Conservation (phyloP, 2,113 vertebrate species). For the Gorsachius goisagi region DNA sequence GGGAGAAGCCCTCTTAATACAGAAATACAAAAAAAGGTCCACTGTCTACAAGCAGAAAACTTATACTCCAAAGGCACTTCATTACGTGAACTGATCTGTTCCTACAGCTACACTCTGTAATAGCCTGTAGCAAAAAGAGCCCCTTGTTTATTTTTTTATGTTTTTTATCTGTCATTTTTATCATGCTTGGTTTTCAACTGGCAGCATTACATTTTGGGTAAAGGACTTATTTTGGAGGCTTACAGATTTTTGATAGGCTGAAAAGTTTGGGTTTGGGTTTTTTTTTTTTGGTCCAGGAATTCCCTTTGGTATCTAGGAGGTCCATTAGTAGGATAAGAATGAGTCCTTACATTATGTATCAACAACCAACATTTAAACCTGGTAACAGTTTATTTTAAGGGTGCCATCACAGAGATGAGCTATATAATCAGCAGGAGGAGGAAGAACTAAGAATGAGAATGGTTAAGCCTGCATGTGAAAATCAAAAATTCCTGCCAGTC, state of each 20-base stretch:
- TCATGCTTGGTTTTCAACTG: neutral
- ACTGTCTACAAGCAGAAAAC: neutral
- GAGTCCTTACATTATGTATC: neutral
- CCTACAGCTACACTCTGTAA: neutral
- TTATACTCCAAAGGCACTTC: neutral
- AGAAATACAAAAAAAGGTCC: neutral
- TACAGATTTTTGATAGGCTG: neutral
- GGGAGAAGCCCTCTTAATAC: neutral
- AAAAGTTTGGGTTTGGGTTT: neutral
- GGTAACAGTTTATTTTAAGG: neutral
- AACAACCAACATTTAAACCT: neutral
- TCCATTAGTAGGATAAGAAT: neutral
- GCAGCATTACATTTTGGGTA: neutral
- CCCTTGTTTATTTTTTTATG: neutral
- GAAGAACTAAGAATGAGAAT: neutral
- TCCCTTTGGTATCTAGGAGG: neutral
- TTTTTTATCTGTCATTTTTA: neutral
- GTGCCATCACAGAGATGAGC: neutral
- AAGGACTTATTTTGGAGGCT: neutral
- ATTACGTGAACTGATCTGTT: neutral
- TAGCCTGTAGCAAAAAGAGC: neutral
- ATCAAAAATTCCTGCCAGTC: neutral
- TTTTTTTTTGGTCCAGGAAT: neutral
- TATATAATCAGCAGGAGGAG: neutral
- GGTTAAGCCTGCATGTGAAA: neutral